These are phyloP conservation scores for Chinchilla lanigera DNA, from an alignment of 2,113 vertebrate species.

Conservation along the genomic window DNA sequence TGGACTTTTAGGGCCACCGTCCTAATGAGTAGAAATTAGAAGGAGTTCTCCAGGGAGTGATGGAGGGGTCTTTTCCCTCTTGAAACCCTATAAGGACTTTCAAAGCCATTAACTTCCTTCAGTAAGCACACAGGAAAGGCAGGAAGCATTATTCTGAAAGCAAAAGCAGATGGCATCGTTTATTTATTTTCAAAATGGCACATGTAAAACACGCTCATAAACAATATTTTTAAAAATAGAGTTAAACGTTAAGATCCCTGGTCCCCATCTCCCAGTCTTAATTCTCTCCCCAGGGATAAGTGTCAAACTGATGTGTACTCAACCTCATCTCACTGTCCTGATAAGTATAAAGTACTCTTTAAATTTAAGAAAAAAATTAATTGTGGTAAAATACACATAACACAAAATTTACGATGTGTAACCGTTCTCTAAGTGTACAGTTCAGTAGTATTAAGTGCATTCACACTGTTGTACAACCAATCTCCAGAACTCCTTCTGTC, in stretches of 20 bases:
- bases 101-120: neutral
- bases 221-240: neutral
- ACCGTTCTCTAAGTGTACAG: too few species aligned
- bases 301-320: neutral
- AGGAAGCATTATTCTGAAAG: neutral
- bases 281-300: neutral
- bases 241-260: neutral
- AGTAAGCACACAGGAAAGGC: neutral
- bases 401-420: neutral
- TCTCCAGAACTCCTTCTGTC: neutral
- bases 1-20: too few species aligned
- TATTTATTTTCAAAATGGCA: conserved; percentile 34
- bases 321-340: neutral
- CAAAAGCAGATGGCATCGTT: neutral
- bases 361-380: neutral
- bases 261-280: too few species aligned
- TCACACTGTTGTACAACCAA: neutral
- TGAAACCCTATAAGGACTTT: neutral
- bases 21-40: neutral
- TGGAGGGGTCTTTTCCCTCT: neutral
- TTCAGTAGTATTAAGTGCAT: neutral
- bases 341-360: neutral
- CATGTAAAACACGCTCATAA: neutral
- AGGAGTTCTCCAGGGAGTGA: too few species aligned
- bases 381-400: neutral